Base-by-base conservation (phyloP, 2,888 invertebrate species). In the Idaea straminata region DNA sequence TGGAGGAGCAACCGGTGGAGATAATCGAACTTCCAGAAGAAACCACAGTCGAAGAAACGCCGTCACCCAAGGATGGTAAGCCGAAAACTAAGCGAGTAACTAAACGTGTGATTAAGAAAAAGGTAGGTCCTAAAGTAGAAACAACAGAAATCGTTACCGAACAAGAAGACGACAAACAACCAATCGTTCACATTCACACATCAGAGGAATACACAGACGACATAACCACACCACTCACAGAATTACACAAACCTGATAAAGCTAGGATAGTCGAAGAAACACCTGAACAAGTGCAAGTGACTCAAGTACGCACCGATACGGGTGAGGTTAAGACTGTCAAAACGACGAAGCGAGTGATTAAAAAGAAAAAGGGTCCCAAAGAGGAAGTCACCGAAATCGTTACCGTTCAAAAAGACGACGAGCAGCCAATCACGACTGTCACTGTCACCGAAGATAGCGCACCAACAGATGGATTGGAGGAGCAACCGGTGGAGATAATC, bases 361-460 rank as follows among this genome's bases (percentile, higher is more conserved):
- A 87, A 72, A 88, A 88, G 61, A 83, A 78, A 66, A 86, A 83
- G 62, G 92, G 87, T 1, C 75, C 77, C 0, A 89, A 90, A 64
- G 79, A 86, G 66, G 89, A 90, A 72, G 81, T 88, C 47, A 89
- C 92, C 5, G 87, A 87, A 74, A 86, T 86, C 47, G 79, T 86
- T 6, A 91, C 91, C 36, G 80, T 86, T 35, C 82, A 88, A 65
- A 83, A 86, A 65, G 84, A 87, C 6, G 84, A 82, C 34, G 81
- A 64, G 36, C 60, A 47, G 1, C 63, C 63, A 5, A 38, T 64
- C 13, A 64, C 63, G 0, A 64, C 60, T 3, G 60, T 64, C 3
- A 16, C 63, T 1, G 57, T 64, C 7, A 34, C 35, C 0, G 59
- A 63, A 63, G 59, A 63, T 25, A 58, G 15, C 13, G 61, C 83